Conservation (phyloP, 92 coral and sea anemone genomes). For the Epizoanthus scotinus region DNA sequence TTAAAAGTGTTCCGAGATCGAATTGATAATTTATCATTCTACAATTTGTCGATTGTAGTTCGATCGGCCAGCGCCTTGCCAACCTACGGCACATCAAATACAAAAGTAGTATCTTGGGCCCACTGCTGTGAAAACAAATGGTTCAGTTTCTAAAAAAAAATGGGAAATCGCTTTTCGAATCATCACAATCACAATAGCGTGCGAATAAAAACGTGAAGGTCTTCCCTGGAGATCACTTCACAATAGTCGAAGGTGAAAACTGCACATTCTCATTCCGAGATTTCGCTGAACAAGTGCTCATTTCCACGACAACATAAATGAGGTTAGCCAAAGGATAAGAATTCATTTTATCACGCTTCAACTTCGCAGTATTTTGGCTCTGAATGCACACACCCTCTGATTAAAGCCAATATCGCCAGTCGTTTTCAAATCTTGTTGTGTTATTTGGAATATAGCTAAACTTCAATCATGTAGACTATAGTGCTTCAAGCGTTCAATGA, state of each 20-base stretch:
- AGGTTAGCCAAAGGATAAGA: neutral
- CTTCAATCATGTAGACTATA: no score
- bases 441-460: no score
- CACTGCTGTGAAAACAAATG: constrained; percentile 12
- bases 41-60: constrained; percentile 19
- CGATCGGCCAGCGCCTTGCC: neutral
- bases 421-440: no score
- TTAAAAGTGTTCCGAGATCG: neutral
- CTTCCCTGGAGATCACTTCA: neutral
- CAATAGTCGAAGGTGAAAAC: neutral
- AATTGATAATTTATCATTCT: constrained; percentile 22
- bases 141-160: neutral
- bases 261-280: neutral
- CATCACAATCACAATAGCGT: constrained; percentile 7
- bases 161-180: neutral
- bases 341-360: neutral
- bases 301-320: constrained; percentile 16
- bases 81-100: neutral
- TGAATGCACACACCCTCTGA: neutral
- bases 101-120: neutral
- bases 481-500: no score
- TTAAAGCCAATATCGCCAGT: constrained; percentile 3
- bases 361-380: neutral
- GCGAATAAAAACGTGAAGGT: neutral
- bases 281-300: neutral